A percentile compares a stretch with the other conserved stretches of the same genome.
These are phyloP conservation scores for Eurois occulta DNA, from an alignment of 2,888 invertebrate species.

Conservation along the genomic window DNA sequence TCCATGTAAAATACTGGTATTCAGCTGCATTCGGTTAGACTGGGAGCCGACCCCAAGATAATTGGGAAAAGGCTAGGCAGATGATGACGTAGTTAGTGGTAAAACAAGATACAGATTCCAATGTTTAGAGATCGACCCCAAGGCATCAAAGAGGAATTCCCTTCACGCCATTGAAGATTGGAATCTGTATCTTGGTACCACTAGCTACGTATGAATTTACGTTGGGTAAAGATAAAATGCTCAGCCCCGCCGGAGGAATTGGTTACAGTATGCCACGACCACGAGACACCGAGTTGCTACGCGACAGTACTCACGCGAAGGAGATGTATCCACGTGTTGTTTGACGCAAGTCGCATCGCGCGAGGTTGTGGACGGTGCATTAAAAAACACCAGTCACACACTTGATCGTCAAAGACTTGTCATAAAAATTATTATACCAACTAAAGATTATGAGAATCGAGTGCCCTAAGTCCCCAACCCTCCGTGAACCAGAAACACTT, in stretches of 20 bases:
- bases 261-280: neutral
- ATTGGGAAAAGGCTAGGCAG: too few relatives aligned
- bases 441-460: neutral
- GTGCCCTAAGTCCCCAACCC: neutral
- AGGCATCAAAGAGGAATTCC: neutral
- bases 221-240: neutral
- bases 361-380: neutral
- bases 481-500: constrained; percentile 16
- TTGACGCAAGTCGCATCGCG: neutral
- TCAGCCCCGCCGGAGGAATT: neutral
- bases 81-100: neutral
- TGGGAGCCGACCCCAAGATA: too few relatives aligned
- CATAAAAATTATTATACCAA: constrained; percentile 1
- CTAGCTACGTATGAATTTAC: neutral
- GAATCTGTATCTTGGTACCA: neutral
- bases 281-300: neutral
- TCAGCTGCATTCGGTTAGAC: too few relatives aligned
- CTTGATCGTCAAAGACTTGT: neutral
- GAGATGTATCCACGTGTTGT: neutral
- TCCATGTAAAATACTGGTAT: too few relatives aligned
- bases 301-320: neutral
- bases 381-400: neutral
- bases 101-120: neutral
- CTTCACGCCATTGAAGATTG: neutral
- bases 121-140: neutral